Base-by-base conservation (phyloP, 2,888 invertebrate genomes). In the Caenorhabditis macrosperma region DNA sequence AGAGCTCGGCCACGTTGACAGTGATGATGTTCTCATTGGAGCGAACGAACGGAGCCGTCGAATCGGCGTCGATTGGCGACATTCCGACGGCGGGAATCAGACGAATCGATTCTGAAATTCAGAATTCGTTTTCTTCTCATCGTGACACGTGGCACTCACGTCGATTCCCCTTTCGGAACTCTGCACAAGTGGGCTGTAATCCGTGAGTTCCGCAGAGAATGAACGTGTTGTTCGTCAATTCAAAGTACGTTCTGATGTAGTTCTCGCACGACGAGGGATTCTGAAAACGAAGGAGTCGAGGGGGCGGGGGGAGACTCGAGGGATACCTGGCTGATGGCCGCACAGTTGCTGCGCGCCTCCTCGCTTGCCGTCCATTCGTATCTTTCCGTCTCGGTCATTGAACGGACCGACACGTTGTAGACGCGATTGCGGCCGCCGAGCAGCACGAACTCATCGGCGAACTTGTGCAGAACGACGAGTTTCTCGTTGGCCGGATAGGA, bases 141-240 rank as follows among this genome's bases (percentile, higher is more conserved):
- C n/a, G n/a, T n/a, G n/a, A n/a, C 24, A 20, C 7, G 24, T 17
- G 24, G 20, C 28, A 69, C 68, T 41, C 15, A 81, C 81, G 50
- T 24, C 33, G 17, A 24, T 66, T 59, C 17, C 64, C 71, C 20
- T 24, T 69, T 35, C 35, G 48, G 44, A 82, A 82, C 17, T 77
- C 76, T 5, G 77, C 80, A 48, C 84, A 84, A 6, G 66, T 81
- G 12, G 84, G 82, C 26, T 81, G 76, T 17, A 78, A 72, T 44
- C 76, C 84, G 63, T 84, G 81, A 1, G 84, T 84, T 52, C 84
- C 84, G 38, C 84, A 84, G 9, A 84, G 54, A 26, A 82, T 64
- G 24, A 84, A 81, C 10, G 60, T 69, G 28, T 52, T 28, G 33
- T 55, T 68, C 10, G 77, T 46, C 41, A 81, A 24, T 38, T 82